Evolutionary conservation across 2,113 vertebrate species (phyloP), one percentile per base, ranked within the genome.

Genomic region (Lepisosteus osseus): DNA sequence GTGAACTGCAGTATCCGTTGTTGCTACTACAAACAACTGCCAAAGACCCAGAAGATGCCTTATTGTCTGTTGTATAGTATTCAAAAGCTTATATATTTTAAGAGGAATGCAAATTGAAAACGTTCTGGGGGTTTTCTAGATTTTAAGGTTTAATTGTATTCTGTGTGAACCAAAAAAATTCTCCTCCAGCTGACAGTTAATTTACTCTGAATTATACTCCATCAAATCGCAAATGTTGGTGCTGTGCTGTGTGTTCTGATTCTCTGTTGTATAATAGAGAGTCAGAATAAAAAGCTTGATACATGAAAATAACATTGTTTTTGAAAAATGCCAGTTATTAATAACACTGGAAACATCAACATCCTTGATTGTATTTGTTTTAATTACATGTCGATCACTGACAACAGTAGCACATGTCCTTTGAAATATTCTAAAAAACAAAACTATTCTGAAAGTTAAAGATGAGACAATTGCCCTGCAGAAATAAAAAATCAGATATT

Each of bases 311-410:
- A 87, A 85, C 81, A 87, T 83, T 79, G 77, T 81, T 80, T 89
- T 89, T 85, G 86, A 87, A 86, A 87, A 90, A 88, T 80, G 29
- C 29, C 88, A 86, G 89, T 89, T 82, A 87, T 85, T 85, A 86
- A 17, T 29, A 41, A 63, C 79, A 75, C 67, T 68, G 76, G 61
- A 72, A 80, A 71, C 71, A 71, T 65, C 56, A 68, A 15, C 55
- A 54, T 12, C 74, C 74, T 78, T 77, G 75, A 84, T 85, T 66
- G 81, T 87, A 90, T 91, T 89, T 88, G 90, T 89, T 29, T 29
- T 29, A 29, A 1, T 29, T 29, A 29, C 29, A 29, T 83, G 64
- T 44, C 47, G 64, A 66, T 66, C 64, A 47, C 40, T 45, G 45
- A 44, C 13, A 3, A 66, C 14, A 47, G 47, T 51, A 29, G 29